phyloP scores from a whole-genome alignment of 2,888 invertebrate species.

The Anthophora plumipes region DNA sequence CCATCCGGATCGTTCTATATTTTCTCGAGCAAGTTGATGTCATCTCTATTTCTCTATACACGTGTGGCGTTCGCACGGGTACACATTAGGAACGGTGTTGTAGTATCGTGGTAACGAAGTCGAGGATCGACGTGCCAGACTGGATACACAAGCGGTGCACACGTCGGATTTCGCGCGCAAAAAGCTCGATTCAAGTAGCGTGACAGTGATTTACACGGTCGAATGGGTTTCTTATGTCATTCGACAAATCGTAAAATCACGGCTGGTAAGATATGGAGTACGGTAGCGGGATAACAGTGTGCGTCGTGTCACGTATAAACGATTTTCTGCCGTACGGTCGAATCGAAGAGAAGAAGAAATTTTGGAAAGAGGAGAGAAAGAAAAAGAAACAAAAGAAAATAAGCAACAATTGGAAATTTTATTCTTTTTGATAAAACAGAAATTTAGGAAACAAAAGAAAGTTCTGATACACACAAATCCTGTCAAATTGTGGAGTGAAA shows the following conservation, averaged over 20 bases:
- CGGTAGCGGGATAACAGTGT: neutral
- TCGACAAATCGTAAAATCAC: slow-evolving; percentile 8
- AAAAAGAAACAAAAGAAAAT: too few species aligned
- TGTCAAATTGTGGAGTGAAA: too few species aligned
- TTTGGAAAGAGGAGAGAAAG: too few species aligned
- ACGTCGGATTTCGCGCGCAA: neutral
- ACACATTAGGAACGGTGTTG: too few species aligned
- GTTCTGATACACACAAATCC: too few species aligned
- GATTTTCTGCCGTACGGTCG: too few species aligned
- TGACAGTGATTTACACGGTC: slow-evolving; percentile 5
- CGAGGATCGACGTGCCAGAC: neutral
- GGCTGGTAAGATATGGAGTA: neutral
- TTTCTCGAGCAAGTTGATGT: slow-evolving; percentile 27
- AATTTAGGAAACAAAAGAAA: too few species aligned
- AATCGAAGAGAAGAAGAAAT: too few species aligned
- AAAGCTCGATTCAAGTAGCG: neutral
- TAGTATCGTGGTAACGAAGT: too few species aligned
- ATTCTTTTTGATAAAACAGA: too few species aligned
- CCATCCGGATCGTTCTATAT: too few species aligned
- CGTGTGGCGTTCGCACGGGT: neutral
- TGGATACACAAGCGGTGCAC: neutral
- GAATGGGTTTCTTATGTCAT: slow-evolving; percentile 10
- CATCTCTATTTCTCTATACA: slow-evolving; percentile 41
- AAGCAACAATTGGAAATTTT: too few species aligned
- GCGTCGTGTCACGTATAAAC: neutral